Conservation (phyloP, 2,888 invertebrate genomes). For the Tipula vernalis region DNA sequence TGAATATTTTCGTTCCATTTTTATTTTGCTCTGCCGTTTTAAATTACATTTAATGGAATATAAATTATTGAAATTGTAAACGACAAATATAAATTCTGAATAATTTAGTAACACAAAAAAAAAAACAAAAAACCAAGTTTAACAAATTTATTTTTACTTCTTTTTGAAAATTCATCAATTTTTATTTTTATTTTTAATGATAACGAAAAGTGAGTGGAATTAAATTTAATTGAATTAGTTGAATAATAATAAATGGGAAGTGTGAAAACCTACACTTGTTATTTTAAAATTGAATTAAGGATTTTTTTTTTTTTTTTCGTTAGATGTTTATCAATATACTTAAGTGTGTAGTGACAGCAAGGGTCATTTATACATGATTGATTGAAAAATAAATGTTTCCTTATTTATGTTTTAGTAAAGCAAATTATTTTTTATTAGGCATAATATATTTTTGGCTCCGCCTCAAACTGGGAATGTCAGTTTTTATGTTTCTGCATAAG, state of each 20-base stretch:
- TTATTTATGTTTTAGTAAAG: no score
- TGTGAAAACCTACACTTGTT: background rate
- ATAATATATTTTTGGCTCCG: no score
- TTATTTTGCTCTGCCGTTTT: background rate
- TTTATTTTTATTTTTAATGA: background rate
- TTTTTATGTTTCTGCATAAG: no score
- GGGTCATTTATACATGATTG: no score
- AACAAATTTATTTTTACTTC: background rate
- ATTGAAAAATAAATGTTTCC: no score
- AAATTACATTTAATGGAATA: background rate
- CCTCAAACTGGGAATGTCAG: no score
- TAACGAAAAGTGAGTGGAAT: background rate
- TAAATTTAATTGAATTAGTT: background rate
- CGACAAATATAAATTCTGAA: background rate
- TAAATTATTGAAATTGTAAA: background rate
- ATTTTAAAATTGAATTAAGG: background rate
- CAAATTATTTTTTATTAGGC: no score
- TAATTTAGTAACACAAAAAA: background rate
- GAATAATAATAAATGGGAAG: background rate
- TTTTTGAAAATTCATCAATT: background rate
- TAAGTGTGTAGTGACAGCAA: no score
- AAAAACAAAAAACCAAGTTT: background rate
- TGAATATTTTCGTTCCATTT: background rate
- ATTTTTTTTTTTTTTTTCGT: background rate
- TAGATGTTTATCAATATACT: no score